Evolutionary conservation across 2,113 vertebrate genomes (phyloP), one percentile per base, ranked within the genome.

Genomic region (Eptatretus burgeri): DNA sequence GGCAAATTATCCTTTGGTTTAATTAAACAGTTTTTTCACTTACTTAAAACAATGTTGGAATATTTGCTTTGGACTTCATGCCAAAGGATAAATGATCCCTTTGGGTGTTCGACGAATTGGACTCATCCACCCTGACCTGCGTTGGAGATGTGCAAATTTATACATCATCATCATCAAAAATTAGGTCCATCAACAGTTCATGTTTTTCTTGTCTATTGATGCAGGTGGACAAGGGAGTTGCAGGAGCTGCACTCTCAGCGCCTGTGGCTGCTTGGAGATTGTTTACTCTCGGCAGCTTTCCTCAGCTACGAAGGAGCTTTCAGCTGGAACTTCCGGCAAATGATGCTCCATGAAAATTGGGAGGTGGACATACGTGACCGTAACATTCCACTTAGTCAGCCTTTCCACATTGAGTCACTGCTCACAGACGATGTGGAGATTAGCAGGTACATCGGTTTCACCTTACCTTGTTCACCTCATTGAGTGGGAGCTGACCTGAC

Each of bases 301-400:
- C 76, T 98, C 69, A 86, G 85, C 75, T 98, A 98, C 0, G 79
- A 76, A 66, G 91, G 88, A 1, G 86, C 87, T 9, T 98, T 98
- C 72, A 94, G 69, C 69, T 94, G 83, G 81, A 81, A 91, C 18
- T 93, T 94, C 64, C 82, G 91, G 1, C 73, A 80, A 5, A 76
- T 84, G 67, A 91, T 98, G 87, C 73, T 91, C 10, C 77, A 81
- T 14, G 62, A 71, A 7, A 71, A 77, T 10, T 98, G 91, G 91
- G 76, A 81, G 64, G 67, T 68, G 1, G 82, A 93, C 13, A 73
- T 93, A 52, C 49, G 69, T 64, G 70, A 75, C 16, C 75, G 77
- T 65, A 73, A 70, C 13, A 85, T 95, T 52, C 91, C 91, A 11
- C 70, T 86, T 68, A 93, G 87, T 67, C 76, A 78, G n/a, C 85